phyloP scores from a whole-genome alignment of 1,140 invertebrate species.

The Drosophila cardini region DNA sequence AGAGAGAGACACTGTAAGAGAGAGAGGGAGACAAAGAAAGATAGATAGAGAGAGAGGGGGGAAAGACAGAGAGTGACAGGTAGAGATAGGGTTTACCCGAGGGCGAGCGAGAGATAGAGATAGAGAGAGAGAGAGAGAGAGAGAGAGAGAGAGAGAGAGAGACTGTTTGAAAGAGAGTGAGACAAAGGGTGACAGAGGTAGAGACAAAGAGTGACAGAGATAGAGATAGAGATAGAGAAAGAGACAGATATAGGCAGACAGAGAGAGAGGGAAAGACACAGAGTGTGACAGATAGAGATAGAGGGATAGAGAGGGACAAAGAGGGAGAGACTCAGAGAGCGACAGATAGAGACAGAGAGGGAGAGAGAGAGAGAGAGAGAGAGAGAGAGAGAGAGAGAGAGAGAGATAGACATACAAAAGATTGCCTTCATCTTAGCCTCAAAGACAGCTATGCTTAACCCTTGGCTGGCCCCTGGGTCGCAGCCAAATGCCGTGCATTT shows the following conservation, averaged over 20 bases:
- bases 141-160: not conserved
- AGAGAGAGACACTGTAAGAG: not conserved
- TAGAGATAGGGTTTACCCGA: too few species aligned
- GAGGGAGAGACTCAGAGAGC: not conserved
- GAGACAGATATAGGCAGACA: not conserved
- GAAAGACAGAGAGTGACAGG: not conserved
- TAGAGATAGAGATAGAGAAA: not conserved
- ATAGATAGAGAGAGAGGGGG: not conserved
- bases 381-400: not conserved
- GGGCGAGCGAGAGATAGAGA: not conserved
- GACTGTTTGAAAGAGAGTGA: not conserved
- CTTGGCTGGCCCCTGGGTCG: slow-evolving; percentile 41
- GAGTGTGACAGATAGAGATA: not conserved
- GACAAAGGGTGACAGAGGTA: too few species aligned
- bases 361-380: not conserved
- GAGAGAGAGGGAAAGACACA: not conserved
- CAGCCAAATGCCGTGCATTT: slow-evolving; percentile 18
- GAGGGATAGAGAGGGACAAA: not conserved
- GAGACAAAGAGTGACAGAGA: not conserved
- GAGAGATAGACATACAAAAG: not conserved
- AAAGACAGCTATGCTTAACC: slow-evolving; percentile 41
- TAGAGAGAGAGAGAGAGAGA: not conserved
- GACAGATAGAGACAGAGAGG: not conserved
- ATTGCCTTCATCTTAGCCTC: slow-evolving; percentile 20
- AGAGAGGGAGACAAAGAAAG: not conserved